Conservation (phyloP, 2,797 vertebrate species). For the Enteromius mattozi region DNA sequence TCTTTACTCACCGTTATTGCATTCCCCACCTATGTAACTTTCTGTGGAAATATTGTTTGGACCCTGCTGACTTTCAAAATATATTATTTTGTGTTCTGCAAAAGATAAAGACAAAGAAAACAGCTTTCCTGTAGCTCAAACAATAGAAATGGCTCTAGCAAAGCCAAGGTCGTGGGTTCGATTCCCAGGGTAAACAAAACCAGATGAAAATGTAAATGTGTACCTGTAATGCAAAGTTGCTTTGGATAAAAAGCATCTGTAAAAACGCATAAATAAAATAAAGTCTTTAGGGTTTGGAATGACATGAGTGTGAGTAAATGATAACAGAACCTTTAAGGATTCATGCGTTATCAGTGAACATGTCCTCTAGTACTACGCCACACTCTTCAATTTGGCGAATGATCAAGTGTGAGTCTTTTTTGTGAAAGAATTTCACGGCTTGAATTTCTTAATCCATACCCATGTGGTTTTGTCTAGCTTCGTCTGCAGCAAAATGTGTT, state of each 20-base stretch:
- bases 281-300: background rate
- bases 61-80: background rate
- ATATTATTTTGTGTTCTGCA: background rate
- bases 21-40: background rate
- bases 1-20: background rate
- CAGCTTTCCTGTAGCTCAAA: background rate
- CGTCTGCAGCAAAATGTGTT: slow-evolving; percentile 32
- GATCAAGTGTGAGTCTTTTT: background rate
- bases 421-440: background rate
- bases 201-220: background rate
- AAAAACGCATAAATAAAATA: background rate
- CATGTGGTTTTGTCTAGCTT: slow-evolving; percentile 26
- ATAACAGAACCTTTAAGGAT: background rate
- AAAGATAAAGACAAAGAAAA: background rate
- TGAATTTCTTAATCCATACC: slow-evolving; percentile 11
- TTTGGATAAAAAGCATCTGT: background rate
- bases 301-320: background rate
- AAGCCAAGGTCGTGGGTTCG: background rate
- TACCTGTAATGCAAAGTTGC: background rate
- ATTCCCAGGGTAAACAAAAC: background rate
- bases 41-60: background rate
- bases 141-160: background rate
- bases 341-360: background rate
- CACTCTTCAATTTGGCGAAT: background rate
- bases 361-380: background rate